A percentile compares a stretch with the other conserved stretches of the same genome.
Conservation (phyloP, 2,888 invertebrate genomes). For the Watsonalla cultraria region DNA sequence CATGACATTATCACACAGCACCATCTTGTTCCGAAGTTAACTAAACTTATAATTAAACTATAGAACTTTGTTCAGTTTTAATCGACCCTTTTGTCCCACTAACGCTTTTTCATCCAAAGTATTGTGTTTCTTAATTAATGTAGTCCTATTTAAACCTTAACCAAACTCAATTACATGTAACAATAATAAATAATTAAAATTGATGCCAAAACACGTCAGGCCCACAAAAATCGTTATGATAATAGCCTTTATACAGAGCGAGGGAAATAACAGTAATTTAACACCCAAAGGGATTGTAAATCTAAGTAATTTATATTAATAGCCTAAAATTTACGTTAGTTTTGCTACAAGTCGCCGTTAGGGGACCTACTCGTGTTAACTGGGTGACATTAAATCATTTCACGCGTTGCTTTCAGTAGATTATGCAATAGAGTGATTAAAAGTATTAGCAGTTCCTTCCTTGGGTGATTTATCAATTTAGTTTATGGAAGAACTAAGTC, state of each 20-base stretch:
- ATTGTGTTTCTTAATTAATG: constrained; percentile 8
- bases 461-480: not conserved
- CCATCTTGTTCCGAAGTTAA: too few relatives aligned
- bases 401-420: constrained; percentile 25
- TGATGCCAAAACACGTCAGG: constrained; percentile 44
- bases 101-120: not conserved
- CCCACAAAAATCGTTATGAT: constrained; percentile 39
- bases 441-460: not conserved
- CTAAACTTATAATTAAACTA: too few relatives aligned
- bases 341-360: constrained; percentile 55
- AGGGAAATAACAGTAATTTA: constrained; percentile 61
- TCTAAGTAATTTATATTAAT: constrained; percentile 75
- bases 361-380: constrained; percentile 59
- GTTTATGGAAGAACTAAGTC: too few relatives aligned
- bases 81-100: too few relatives aligned
- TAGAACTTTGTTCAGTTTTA: too few relatives aligned
- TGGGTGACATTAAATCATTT: constrained; percentile 54
- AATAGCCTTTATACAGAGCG: constrained; percentile 43
- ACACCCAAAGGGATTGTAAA: constrained; percentile 66
- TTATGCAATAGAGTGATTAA: constrained; percentile 10
- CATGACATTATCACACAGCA: too few relatives aligned
- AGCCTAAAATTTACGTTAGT: constrained; percentile 63
- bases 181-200: constrained; percentile 55
- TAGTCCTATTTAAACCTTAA: constrained; percentile 17
- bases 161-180: constrained; percentile 33